Evolutionary conservation across 2,888 invertebrate species (phyloP).

Genomic region (Pyralis farinalis): DNA sequence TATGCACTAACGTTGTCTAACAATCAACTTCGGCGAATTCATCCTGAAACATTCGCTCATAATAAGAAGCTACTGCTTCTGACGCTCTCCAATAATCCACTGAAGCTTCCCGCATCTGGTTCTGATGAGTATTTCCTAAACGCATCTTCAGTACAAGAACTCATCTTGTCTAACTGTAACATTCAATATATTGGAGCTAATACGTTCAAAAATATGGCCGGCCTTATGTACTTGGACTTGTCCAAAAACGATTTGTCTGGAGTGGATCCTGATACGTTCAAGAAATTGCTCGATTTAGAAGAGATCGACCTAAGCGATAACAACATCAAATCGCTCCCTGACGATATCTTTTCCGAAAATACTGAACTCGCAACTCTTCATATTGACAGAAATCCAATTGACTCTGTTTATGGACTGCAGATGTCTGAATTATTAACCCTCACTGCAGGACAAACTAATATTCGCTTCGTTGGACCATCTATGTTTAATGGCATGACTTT

Average conservation of each 20-base stretch:
- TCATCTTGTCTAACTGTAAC: conserved; percentile 86
- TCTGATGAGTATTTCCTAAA: conserved; percentile 77
- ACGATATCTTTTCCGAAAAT: conserved; percentile 84
- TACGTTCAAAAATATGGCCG: conserved; percentile 83
- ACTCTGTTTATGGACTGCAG: conserved; percentile 82
- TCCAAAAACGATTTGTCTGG: conserved; percentile 84
- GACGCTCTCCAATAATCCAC: conserved; percentile 84
- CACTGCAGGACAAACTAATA: conserved; percentile 85
- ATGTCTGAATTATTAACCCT: conserved; percentile 84
- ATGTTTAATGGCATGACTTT: conserved; percentile 84
- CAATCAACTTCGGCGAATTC: conserved; percentile 83
- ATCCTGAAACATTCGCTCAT: conserved; percentile 85
- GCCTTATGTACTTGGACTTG: conserved; percentile 84
- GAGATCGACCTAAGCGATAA: conserved; percentile 88
- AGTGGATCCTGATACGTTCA: conserved; percentile 82
- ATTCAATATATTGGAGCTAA: conserved; percentile 83
- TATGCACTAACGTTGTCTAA: conserved; percentile 86
- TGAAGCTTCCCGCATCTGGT: conserved; percentile 67
- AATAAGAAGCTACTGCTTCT: conserved; percentile 84
- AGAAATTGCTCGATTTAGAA: conserved; percentile 82
- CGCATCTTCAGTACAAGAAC: conserved; percentile 84
- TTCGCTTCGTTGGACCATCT: conserved; percentile 83
- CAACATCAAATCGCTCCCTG: conserved; percentile 82
- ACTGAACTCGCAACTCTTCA: conserved; percentile 84
- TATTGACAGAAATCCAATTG: conserved; percentile 85